Evolutionary conservation across 2,113 vertebrate genomes (phyloP).

Genomic region (Syrmaticus mikado): DNA sequence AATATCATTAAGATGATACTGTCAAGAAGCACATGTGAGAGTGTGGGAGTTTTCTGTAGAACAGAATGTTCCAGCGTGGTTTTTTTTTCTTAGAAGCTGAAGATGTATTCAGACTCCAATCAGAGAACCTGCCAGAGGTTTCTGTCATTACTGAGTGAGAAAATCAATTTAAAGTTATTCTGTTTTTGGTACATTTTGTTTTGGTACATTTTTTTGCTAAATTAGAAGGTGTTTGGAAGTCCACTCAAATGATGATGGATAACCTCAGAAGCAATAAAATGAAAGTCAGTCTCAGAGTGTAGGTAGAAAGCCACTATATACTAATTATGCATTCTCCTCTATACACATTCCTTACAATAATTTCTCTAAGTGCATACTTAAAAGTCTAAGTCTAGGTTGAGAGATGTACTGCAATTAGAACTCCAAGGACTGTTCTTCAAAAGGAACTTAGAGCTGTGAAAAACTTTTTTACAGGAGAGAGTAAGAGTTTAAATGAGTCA

Average conservation of each 20-base stretch:
- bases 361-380: background rate
- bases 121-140: background rate
- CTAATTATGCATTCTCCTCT: background rate
- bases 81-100: background rate
- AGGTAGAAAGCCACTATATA: background rate
- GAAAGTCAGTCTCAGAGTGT: background rate
- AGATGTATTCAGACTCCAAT: slow-evolving; percentile 7
- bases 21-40: background rate
- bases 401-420: background rate
- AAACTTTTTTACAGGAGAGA: background rate
- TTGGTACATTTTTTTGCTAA: background rate
- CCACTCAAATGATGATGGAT: background rate
- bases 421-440: background rate
- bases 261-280: background rate
- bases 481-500: background rate
- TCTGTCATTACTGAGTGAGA: background rate
- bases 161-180: slow-evolving; percentile 7
- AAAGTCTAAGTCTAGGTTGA: background rate
- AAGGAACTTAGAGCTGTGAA: background rate
- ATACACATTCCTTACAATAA: background rate
- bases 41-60: slow-evolving; percentile 20
- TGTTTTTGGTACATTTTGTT: background rate
- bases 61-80: slow-evolving; percentile 11
- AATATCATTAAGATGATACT: slow-evolving; percentile 8
- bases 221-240: background rate